Evolutionary conservation across 2,888 invertebrate species (phyloP), one percentile per base, ranked within the genome.

Genomic region (Exocentrus adspersus): DNA sequence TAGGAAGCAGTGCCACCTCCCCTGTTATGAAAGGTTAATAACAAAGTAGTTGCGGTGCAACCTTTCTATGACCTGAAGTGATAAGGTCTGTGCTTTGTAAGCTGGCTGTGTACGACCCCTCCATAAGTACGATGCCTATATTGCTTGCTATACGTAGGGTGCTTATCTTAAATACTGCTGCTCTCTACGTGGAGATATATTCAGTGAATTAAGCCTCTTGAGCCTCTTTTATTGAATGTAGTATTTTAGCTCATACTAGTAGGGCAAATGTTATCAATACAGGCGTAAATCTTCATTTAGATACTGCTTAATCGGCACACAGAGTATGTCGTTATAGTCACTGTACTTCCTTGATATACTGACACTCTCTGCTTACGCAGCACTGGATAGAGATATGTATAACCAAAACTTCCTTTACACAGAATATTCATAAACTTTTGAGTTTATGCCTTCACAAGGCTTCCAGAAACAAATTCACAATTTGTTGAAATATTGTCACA

Each of bases 31-130:
- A 79, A 79, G 79, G 79, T 78, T 78, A 79, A 79, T 79, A 77
- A 79, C 78, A 73, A 77, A 77, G 77, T 77, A 77, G 77, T 78
- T 78, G 73, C 70, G 72, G 72, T 74, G 74, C 75, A 78, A 78
- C 79, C 78, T 79, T 79, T 78, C 75, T 76, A 70, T 75, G 77
- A 78, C 78, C 78, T 75, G 72, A 63, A 75, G 65, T 73, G 79
- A 79, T 79, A 79, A 77, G 77, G 75, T 76, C 72, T 71, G 59
- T 69, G 54, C 54, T 54, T 54, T 54, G 54, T 54, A 54, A 54
- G 54, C 54, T 54, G 24, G 54, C 54, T 54, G 24, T 53, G 53
- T 70, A 69, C 68, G 68, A 58, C 60, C 59, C 50, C 58, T 59
- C 50, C 62, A 65, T 56, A 58, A 64, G 59, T 60, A 62, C 61